A percentile compares a stretch with the other conserved stretches of the same genome.
These are phyloP conservation scores for Drosophila orena DNA, from an alignment of 1,140 invertebrate genomes.

Conservation along the genomic window DNA sequence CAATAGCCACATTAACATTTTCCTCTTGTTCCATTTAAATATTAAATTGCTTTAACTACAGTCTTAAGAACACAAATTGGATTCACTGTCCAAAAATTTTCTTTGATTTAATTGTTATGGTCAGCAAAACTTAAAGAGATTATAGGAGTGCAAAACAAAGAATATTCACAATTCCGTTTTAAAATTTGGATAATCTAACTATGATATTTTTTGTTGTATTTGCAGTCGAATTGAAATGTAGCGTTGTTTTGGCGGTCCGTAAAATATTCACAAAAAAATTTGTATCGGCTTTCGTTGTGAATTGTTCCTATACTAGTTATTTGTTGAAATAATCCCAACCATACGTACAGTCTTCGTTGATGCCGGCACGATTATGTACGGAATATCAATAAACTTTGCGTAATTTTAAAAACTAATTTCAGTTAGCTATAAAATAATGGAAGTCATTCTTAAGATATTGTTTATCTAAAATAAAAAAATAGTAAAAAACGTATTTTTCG, in stretches of 20 bases:
- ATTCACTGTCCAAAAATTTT: too few relatives aligned
- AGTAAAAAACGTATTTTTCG: too few relatives aligned
- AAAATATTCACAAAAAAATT: background rate
- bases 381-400: background rate
- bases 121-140: background rate
- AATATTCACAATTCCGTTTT: background rate
- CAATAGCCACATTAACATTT: constrained; percentile 29
- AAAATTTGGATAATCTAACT: background rate
- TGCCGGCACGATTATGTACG: background rate
- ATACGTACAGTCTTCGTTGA: background rate
- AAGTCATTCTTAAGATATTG: constrained; percentile 1
- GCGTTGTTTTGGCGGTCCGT: too few relatives aligned
- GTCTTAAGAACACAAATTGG: background rate
- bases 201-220: background rate
- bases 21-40: background rate
- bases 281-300: constrained; percentile 1
- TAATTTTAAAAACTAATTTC: too few relatives aligned
- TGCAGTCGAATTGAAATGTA: too few relatives aligned
- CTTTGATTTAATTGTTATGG: background rate
- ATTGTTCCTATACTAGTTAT: constrained; percentile 31
- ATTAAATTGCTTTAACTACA: constrained; percentile 9
- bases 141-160: background rate
- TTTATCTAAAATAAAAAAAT: constrained; percentile 3
- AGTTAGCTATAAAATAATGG: background rate
- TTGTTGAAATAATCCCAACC: constrained; percentile 1